Conservation (phyloP, 2,797 vertebrate species). For the Steatocranus sp. region DNA sequence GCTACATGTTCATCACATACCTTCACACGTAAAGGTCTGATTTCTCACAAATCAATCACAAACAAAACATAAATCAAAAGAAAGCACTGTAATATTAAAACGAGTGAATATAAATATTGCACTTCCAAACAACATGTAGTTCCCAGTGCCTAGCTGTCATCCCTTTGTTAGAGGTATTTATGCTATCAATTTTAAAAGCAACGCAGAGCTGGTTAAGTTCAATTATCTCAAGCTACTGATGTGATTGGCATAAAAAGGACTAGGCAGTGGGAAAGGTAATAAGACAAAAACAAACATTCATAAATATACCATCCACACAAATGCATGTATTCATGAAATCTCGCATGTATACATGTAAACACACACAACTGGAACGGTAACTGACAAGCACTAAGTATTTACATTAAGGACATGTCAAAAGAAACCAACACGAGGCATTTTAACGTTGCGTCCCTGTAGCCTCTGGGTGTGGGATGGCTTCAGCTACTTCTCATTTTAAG, state of each 20-base stretch:
- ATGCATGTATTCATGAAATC: conserved; percentile 17
- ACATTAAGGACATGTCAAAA: conserved; percentile 60
- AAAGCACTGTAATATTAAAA: conserved; percentile 48
- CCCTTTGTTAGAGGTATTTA: conserved; percentile 49
- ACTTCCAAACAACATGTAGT: conserved; percentile 73
- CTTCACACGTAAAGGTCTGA: background rate
- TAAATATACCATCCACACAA: conserved; percentile 63
- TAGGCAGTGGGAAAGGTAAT: conserved; percentile 41
- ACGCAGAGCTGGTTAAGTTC: conserved; percentile 8
- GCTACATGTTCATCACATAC: conserved; percentile 13
- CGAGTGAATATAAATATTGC: conserved; percentile 78
- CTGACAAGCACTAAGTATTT: conserved; percentile 52
- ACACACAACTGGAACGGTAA: conserved; percentile 9
- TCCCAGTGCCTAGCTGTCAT: conserved; percentile 62
- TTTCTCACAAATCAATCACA: conserved; percentile 25
- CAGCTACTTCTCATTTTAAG: background rate
- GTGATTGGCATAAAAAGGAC: conserved; percentile 28
- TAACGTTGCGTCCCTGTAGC: conserved; percentile 66
- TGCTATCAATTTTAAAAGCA: background rate
- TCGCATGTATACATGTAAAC: conserved; percentile 20
- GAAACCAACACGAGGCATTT: conserved; percentile 50
- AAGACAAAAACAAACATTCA: conserved; percentile 50
- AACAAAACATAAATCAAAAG: conserved; percentile 33
- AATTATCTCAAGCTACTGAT: conserved; percentile 16
- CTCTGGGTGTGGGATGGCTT: conserved; percentile 43